Conservation (phyloP, 92 coral and sea anemone species). For the Parazoanthus darwini region DNA sequence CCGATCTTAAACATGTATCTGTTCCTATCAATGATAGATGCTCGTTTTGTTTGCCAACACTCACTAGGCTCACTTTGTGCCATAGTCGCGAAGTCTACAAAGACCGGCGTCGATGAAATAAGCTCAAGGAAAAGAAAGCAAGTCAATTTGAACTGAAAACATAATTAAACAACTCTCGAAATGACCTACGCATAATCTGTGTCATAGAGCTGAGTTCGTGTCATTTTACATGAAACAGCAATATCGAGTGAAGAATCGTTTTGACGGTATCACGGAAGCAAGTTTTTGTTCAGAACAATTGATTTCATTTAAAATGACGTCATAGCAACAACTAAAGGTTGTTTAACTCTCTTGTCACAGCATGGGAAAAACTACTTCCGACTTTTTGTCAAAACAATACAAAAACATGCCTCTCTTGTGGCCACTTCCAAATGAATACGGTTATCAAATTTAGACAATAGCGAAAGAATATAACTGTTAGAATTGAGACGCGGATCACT, state of each 20-base stretch:
- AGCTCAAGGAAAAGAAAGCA: neutral
- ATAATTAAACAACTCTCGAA: neutral
- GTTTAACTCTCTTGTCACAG: neutral
- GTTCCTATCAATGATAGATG: conserved; percentile 42
- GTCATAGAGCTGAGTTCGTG: neutral
- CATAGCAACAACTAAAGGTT: neutral
- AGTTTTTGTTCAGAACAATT: neutral
- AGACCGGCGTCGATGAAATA: neutral
- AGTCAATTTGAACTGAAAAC: neutral
- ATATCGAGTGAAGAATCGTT: neutral
- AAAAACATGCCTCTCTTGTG: neutral
- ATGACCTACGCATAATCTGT: neutral
- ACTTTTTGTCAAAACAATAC: too few species aligned
- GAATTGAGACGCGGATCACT: too few species aligned
- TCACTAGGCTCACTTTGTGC: neutral
- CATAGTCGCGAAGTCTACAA: neutral
- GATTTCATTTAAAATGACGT: neutral
- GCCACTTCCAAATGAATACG: neutral
- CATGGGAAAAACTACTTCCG: too few species aligned
- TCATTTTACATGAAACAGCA: neutral
- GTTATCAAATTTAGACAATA: neutral
- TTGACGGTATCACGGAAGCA: neutral
- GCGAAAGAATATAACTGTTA: too few species aligned
- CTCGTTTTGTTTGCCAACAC: conserved; percentile 49
- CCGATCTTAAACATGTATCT: conserved; percentile 56